Conservation (phyloP, 2,113 vertebrate species). For the Spheniscus mendiculus region DNA sequence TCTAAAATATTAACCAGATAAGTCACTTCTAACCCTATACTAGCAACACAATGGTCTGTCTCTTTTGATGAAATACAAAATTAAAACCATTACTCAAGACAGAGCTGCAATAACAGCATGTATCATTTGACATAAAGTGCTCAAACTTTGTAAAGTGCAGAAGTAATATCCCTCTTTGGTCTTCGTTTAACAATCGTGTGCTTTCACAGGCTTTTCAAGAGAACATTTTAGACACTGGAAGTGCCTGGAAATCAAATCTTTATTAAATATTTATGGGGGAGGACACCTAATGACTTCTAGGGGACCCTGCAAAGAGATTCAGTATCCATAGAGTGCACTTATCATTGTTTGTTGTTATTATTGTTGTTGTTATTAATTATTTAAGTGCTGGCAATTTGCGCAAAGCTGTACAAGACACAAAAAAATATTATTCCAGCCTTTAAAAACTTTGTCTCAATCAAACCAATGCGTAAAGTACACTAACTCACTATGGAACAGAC, state of each 20-base stretch:
- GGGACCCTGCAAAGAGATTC: conserved; percentile 15
- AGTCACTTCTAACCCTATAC: background rate
- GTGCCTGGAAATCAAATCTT: conserved; percentile 55
- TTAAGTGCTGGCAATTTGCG: conserved; percentile 6
- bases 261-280: conserved; percentile 44
- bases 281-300: conserved; percentile 51
- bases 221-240: conserved; percentile 24
- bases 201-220: conserved; percentile 40
- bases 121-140: conserved; percentile 42
- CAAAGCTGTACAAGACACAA: conserved; percentile 22
- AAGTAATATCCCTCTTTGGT: conserved; percentile 29
- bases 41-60: background rate
- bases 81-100: conserved; percentile 53
- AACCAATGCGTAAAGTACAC: background rate
- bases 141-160: conserved; percentile 33
- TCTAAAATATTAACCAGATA: conserved; percentile 32
- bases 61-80: conserved; percentile 37
- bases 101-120: conserved; percentile 1
- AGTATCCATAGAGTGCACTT: conserved; percentile 42
- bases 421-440: background rate
- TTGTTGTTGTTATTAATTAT: conserved; percentile 39
- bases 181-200: background rate
- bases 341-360: conserved; percentile 7
- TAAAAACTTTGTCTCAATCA: background rate
- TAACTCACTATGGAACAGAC: background rate